Evolutionary conservation across 30 jellyfish, hydroid and myxozoan genomes (phyloP), one percentile per base, ranked within the genome.

Genomic region (Morbakka virulenta): DNA sequence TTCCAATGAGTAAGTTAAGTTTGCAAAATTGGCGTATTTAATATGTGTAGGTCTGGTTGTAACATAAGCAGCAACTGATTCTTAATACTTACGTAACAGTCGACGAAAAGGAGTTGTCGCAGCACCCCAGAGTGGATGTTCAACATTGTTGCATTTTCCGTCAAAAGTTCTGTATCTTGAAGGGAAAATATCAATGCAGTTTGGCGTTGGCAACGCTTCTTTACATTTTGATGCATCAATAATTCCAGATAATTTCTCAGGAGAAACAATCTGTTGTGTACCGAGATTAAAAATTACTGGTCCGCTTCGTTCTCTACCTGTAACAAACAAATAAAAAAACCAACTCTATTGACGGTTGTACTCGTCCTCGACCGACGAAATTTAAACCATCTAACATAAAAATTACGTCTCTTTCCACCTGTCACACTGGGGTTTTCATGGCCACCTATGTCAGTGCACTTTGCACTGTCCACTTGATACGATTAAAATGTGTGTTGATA

Each of bases 121-220:
- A 23, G 96, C 96, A 17, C 96, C 96, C 96, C 96, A 87, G 4
- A 77, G 32, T 0, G 96, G 96, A 26, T 64, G 71, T 17, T 72
- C 82, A 4, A 87, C 3, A 69, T 87, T 87, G 63, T 87, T 87
- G 76, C 96, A 87, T 0, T 93, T 73, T 53, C 96, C 96, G 74
- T 87, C 96, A 41, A 21, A 87, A 11, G 96, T 63, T 21, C 89
- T 86, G 77, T 87, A 87, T 20, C 48, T 69, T 26, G 85, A 31
- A 22, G 52, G 73, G 64, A 48, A 72, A 23, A 48, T 61, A 24
- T 53, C 77, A 28, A 64, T 74, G 74, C 96, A 87, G 70, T 71
- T 73, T 22, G 93, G 93, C 52, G 28, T 73, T 4, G 72, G 30
- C 0, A 73, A 70, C 17, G 77, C 73, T 22, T 79, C 93, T 32